Evolutionary conservation across 1,140 invertebrate species (phyloP).

Genomic region (Agraylea sexmaculata): DNA sequence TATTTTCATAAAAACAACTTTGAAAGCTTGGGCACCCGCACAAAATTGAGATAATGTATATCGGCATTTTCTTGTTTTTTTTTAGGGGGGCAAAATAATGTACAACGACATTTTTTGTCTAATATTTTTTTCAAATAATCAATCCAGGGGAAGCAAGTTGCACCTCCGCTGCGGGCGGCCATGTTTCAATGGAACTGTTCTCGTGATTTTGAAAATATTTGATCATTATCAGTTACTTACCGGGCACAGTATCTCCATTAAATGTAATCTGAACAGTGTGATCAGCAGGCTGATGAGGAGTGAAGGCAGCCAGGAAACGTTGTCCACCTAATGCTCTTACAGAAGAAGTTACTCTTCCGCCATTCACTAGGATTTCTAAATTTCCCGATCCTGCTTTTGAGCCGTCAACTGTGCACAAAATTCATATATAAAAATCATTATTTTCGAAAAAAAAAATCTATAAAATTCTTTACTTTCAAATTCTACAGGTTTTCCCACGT

Average conservation of each 20-base stretch:
- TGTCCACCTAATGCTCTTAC: constrained; percentile 87
- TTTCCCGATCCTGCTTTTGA: constrained; percentile 90
- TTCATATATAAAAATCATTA: neutral
- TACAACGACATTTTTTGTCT: too few species aligned
- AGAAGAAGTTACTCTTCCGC: constrained; percentile 86
- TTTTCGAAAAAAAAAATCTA: neutral
- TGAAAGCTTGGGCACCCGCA: too few species aligned
- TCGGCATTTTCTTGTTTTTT: too few species aligned
- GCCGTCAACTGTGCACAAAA: constrained; percentile 67
- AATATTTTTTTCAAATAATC: too few species aligned
- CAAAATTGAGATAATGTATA: too few species aligned
- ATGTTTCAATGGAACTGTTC: too few species aligned
- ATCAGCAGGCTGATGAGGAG: constrained; percentile 71
- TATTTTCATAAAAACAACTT: too few species aligned
- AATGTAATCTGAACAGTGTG: constrained; percentile 93
- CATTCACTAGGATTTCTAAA: constrained; percentile 92
- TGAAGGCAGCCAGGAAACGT: constrained; percentile 81
- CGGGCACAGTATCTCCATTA: constrained; percentile 85
- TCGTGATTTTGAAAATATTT: too few species aligned
- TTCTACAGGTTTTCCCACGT: constrained; percentile 79
- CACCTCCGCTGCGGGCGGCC: too few species aligned
- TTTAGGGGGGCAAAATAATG: too few species aligned
- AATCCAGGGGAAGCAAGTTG: too few species aligned
- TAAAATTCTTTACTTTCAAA: constrained; percentile 75
- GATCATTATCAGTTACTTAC: constrained; percentile 45